These are phyloP conservation scores for Sussaba pulchella DNA, from an alignment of 2,888 invertebrate species.

Conservation along the genomic window DNA sequence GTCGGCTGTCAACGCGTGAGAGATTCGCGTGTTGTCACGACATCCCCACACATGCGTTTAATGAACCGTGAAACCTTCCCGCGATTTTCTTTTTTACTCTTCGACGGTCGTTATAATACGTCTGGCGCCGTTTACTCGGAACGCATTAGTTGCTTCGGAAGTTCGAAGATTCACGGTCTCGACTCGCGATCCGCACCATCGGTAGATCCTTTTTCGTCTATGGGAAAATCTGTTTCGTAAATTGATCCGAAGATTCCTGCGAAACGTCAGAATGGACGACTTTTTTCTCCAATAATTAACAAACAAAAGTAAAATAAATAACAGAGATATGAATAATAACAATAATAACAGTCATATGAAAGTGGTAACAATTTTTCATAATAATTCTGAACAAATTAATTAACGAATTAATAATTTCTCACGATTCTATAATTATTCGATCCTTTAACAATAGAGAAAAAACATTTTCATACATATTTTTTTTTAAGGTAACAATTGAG, in stretches of 20 bases:
- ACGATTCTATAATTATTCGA: too few relatives aligned
- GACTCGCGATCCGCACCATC: constrained; percentile 37
- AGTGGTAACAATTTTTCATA: too few relatives aligned
- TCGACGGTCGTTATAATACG: constrained; percentile 12
- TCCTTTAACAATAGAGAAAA: too few relatives aligned
- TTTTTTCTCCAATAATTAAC: too few relatives aligned
- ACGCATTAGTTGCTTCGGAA: constrained; percentile 32
- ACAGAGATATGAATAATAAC: too few relatives aligned
- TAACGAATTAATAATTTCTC: too few relatives aligned
- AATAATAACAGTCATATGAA: too few relatives aligned
- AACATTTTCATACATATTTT: too few relatives aligned
- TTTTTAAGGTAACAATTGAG: too few relatives aligned
- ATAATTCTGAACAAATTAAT: too few relatives aligned
- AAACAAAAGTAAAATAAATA: too few relatives aligned
- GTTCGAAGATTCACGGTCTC: constrained; percentile 29
- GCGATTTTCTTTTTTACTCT: constrained; percentile 14
- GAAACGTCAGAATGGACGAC: too few relatives aligned
- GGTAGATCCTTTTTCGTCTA: neutral
- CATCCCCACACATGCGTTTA: constrained; percentile 23
- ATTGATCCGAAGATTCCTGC: neutral
- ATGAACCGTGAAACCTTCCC: constrained; percentile 45
- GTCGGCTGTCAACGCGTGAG: constrained; percentile 57
- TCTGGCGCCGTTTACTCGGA: constrained; percentile 36
- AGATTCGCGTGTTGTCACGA: constrained; percentile 59
- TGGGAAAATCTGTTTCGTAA: constrained; percentile 23